Percentiles rank a stretch among this genome's conserved stretches.
Evolutionary conservation across 92 coral and sea anemone species (phyloP).

Genomic region (Pocillopora meandrina): DNA sequence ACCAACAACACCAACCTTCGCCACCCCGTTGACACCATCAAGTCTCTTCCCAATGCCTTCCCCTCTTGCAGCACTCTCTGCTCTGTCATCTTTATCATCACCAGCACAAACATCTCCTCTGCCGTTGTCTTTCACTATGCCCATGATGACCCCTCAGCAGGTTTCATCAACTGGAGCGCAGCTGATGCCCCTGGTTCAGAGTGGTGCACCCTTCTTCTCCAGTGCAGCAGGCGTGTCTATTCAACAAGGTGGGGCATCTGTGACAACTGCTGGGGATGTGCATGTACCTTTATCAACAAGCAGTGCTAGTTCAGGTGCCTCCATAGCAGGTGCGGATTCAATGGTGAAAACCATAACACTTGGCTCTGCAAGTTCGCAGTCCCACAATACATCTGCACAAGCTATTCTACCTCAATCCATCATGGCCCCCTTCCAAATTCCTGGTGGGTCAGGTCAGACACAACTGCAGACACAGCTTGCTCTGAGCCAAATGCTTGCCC

Average conservation of each 20-base stretch:
- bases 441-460: constrained; percentile 55
- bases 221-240: constrained; percentile 56
- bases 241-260: constrained; percentile 17
- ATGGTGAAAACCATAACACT: neutral
- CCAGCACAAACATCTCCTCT: constrained; percentile 96
- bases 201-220: constrained; percentile 70
- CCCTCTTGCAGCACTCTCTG: constrained; percentile 95
- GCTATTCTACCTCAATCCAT: constrained; percentile 58
- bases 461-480: constrained; percentile 67
- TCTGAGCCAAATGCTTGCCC: constrained; percentile 42
- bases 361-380: neutral
- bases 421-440: constrained; percentile 50
- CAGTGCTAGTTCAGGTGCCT: constrained; percentile 42
- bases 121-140: constrained; percentile 86
- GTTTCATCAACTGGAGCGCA: constrained; percentile 78
- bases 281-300: constrained; percentile 33
- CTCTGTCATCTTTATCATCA: constrained; percentile 84
- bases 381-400: constrained; percentile 34
- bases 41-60: constrained; percentile 88
- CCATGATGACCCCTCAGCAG: constrained; percentile 78
- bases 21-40: constrained; percentile 95
- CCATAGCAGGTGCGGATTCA: constrained; percentile 41
- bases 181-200: constrained; percentile 72
- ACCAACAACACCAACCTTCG: constrained; percentile 77
- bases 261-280: constrained; percentile 13